Base-by-base conservation (phyloP, 2,797 vertebrate species). In the Hemibagrus guttatus region DNA sequence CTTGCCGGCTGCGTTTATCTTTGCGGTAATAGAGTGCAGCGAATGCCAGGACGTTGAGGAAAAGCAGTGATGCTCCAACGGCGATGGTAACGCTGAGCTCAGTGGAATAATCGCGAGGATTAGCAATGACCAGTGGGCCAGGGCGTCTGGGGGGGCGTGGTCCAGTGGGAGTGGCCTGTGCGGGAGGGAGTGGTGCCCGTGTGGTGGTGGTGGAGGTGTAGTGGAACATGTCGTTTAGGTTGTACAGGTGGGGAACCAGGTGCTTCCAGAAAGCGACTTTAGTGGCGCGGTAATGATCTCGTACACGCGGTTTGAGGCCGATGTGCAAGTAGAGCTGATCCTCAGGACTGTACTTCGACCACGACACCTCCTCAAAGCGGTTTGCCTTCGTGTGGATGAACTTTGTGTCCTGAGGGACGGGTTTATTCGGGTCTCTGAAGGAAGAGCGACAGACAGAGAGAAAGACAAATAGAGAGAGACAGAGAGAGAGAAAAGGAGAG, bases 251-350 rank as follows among this genome's bases (percentile, higher is more conserved):
- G 59, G 97, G 97, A 84, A 97, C 97, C 90, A 97, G 93, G 89
- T 97, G 96, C 91, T 97, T 97, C 97, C 97, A 97, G 91, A 97
- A 97, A 89, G 97, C 97, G 88, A 97, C 97, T 91, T 97, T 97
- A 52, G 97, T 97, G 89, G 97, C 97, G 17, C 97, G 96, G 93
- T 97, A 97, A 91, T 97, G 97, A 92, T 97, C 97, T 0, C 97
- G 96, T 74, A 97, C 96, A 3, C 97, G 94, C 1, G 97, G 97
- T 92, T 97, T 97, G 87, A 97, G 94, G 68, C 97, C 97, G 0
- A 97, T 97, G 92, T 97, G 97, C 87, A 97, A 94, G 91, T 97
- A 97, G 17, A 96, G 94, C 93, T 97, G 97, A 93, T 97, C 97
- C 0, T 95, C 96, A 87, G 97, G 97, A 81, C 96, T 96, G 90